Conservation (phyloP, 2,797 vertebrate genomes). For the Notoglanidium macrostoma region DNA sequence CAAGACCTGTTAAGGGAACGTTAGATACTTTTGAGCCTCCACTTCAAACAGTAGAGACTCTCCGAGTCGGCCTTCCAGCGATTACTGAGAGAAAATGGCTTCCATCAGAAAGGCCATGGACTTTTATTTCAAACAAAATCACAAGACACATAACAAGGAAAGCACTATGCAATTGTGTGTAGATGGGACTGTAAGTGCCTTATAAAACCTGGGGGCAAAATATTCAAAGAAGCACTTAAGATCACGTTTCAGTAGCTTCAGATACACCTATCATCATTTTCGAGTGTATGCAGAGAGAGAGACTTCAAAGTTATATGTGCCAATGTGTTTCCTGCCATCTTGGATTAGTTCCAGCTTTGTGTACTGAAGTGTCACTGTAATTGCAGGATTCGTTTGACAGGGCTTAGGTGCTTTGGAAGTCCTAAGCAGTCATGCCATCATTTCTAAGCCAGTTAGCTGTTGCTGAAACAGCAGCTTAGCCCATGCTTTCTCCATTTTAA, state of each 20-base stretch:
- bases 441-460: slow-evolving; percentile 35
- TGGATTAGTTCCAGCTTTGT: slow-evolving; percentile 34
- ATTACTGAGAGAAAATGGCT: slow-evolving; percentile 14
- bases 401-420: slow-evolving; percentile 38
- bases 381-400: slow-evolving; percentile 40
- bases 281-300: not conserved
- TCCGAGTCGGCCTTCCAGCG: not conserved
- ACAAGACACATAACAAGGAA: not conserved
- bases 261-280: not conserved
- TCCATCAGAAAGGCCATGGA: slow-evolving; percentile 17
- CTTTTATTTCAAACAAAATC: slow-evolving; percentile 9
- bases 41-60: not conserved
- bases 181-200: not conserved
- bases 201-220: not conserved
- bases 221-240: slow-evolving; percentile 5
- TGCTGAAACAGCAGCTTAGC: slow-evolving; percentile 30
- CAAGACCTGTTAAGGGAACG: not conserved
- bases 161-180: not conserved
- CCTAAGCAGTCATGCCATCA: slow-evolving; percentile 29
- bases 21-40: not conserved
- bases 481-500: slow-evolving; percentile 12
- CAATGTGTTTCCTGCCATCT: slow-evolving; percentile 17
- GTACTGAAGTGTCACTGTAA: slow-evolving; percentile 36
- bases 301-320: slow-evolving; percentile 20
- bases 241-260: not conserved